phyloP scores from a whole-genome alignment of 1,140 invertebrate genomes.

The Lepidotrigona ventralis region DNA sequence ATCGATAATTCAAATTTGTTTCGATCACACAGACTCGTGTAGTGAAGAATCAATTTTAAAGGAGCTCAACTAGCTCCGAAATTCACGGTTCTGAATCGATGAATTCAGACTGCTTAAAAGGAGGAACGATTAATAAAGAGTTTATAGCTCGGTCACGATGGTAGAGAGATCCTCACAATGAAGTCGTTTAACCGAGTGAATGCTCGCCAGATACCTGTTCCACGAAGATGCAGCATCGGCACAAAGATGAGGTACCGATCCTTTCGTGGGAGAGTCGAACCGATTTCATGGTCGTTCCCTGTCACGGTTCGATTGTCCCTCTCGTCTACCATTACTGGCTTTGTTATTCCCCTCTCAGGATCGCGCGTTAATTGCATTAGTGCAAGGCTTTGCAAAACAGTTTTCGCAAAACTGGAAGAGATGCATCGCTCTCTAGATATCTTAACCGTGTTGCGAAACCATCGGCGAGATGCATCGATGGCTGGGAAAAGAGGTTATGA shows the following conservation, averaged over 20 bases:
- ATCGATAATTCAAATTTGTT: neutral
- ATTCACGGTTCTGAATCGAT: neutral
- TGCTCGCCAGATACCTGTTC: conserved; percentile 1
- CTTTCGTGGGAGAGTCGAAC: conserved; percentile 64
- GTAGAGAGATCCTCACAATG: neutral
- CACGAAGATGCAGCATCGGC: neutral
- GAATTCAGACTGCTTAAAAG: neutral
- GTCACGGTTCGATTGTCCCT: conserved; percentile 63
- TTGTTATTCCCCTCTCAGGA: conserved; percentile 54
- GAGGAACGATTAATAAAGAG: neutral
- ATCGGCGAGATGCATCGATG: neutral
- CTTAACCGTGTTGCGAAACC: conserved; percentile 12
- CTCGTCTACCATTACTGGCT: conserved; percentile 40
- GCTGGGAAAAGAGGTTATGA: conserved; percentile 28
- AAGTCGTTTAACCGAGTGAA: conserved; percentile 6
- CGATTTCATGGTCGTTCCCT: conserved; percentile 71
- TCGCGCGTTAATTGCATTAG: conserved; percentile 68
- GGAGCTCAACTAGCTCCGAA: neutral
- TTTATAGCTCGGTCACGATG: neutral
- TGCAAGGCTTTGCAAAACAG: conserved; percentile 38
- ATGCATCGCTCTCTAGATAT: neutral
- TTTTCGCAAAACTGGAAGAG: conserved; percentile 29
- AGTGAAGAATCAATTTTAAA: neutral
- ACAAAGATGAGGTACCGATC: conserved; percentile 4
- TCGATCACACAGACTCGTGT: accelerated